These are phyloP conservation scores for Philaethria dido DNA, from an alignment of 2,888 invertebrate species.

Conservation along the genomic window DNA sequence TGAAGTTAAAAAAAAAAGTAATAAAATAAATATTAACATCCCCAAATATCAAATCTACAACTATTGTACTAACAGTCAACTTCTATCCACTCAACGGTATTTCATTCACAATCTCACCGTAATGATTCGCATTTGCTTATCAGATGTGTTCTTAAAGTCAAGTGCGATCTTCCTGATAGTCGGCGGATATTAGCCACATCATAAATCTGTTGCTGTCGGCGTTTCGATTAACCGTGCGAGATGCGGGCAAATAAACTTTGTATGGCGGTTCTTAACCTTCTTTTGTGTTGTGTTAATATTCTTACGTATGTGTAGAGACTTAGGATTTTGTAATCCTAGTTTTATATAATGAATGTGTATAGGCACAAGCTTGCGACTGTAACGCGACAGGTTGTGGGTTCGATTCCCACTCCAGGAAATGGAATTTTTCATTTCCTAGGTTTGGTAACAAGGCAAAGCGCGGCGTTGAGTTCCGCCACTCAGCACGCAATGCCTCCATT, in stretches of 20 bases:
- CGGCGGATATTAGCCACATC: constrained; percentile 44
- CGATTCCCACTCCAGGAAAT: too few relatives aligned
- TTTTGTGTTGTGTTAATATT: background rate
- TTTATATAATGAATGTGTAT: too few relatives aligned
- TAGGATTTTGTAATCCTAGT: too few relatives aligned
- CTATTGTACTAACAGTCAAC: background rate
- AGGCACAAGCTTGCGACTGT: too few relatives aligned
- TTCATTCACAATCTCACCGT: constrained; percentile 21
- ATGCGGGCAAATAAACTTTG: constrained; percentile 40
- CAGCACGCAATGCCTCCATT: too few relatives aligned
- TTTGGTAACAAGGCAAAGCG: too few relatives aligned
- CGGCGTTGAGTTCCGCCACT: too few relatives aligned
- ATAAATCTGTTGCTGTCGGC: constrained; percentile 42
- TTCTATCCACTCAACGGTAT: background rate
- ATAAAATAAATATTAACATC: too few relatives aligned
- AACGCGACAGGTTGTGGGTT: too few relatives aligned
- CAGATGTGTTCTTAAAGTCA: constrained; percentile 37
- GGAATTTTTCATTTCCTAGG: too few relatives aligned
- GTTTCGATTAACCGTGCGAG: constrained; percentile 44
- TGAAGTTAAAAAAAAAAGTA: too few relatives aligned
- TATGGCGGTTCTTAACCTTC: constrained; percentile 25
- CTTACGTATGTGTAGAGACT: background rate
- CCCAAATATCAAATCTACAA: background rate
- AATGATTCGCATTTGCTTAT: constrained; percentile 36
- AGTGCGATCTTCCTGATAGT: constrained; percentile 40